phyloP scores from a whole-genome alignment of 2,113 vertebrate genomes.

The Verasper variegatus region DNA sequence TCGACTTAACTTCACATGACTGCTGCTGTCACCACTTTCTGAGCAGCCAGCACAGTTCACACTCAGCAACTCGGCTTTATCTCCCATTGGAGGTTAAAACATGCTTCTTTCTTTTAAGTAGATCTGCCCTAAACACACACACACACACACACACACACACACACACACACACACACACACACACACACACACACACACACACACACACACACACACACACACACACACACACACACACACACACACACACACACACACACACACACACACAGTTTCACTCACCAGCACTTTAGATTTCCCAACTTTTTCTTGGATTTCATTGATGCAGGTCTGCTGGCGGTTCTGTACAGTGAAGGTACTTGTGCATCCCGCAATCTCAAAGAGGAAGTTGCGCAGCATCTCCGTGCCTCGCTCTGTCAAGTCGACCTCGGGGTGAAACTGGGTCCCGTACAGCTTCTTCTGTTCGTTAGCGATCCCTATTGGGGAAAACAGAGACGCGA shows the following conservation, averaged over 20 bases:
- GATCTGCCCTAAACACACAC: background rate
- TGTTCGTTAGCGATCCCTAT: conserved; percentile 96
- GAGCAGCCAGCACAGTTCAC: conserved; percentile 3
- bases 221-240: background rate
- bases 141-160: background rate
- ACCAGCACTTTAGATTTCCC: conserved; percentile 96
- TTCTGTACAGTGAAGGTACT: conserved; percentile 95
- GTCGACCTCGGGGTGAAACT: conserved; percentile 98
- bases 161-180: background rate
- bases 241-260: background rate
- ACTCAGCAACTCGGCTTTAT: background rate
- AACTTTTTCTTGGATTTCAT: conserved; percentile 90
- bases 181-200: background rate
- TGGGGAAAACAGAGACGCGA: background rate
- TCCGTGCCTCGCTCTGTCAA: conserved; percentile 93
- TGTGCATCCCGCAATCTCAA: conserved; percentile 94
- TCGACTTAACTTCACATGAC: conserved; percentile 48
- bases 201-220: background rate
- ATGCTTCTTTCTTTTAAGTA: background rate
- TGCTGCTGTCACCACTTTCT: conserved; percentile 25
- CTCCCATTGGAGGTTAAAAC: background rate
- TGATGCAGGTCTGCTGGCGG: conserved; percentile 90
- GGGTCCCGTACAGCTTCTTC: conserved; percentile 96
- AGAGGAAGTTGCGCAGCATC: conserved; percentile 96
- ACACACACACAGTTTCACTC: conserved; percentile 58